A percentile compares a stretch with the other conserved stretches of the same genome.
Conservation (phyloP, 2,113 vertebrate species). For the Notarius quadriscutis region DNA sequence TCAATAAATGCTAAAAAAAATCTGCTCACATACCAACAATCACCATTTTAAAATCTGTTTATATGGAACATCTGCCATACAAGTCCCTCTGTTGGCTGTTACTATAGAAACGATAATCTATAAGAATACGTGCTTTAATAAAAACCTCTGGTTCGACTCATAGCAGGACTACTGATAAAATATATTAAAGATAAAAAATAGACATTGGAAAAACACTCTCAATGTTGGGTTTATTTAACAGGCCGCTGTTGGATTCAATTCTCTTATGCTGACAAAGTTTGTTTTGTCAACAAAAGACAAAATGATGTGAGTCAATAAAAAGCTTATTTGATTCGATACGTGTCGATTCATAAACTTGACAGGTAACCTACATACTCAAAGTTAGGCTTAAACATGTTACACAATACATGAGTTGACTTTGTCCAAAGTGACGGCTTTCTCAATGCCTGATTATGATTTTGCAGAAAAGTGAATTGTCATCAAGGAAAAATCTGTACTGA, state of each 20-base stretch:
- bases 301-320: not conserved
- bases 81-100: not conserved
- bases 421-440: not conserved
- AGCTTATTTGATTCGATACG: not conserved
- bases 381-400: not conserved
- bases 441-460: not conserved
- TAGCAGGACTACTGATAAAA: not conserved
- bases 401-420: not conserved
- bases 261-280: not conserved
- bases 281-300: not conserved
- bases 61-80: not conserved
- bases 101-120: not conserved
- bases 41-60: not conserved
- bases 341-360: not conserved
- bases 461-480: not conserved
- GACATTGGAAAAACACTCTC: not conserved
- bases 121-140: not conserved
- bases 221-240: not conserved
- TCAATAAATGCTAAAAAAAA: not conserved
- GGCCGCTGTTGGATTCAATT: not conserved
- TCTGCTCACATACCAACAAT: not conserved
- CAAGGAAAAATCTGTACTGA: not conserved
- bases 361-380: not conserved
- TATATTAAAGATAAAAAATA: not conserved
- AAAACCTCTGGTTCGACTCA: not conserved